Conservation (phyloP, 1,140 invertebrate species). For the Plectrocnemia conspersa region DNA sequence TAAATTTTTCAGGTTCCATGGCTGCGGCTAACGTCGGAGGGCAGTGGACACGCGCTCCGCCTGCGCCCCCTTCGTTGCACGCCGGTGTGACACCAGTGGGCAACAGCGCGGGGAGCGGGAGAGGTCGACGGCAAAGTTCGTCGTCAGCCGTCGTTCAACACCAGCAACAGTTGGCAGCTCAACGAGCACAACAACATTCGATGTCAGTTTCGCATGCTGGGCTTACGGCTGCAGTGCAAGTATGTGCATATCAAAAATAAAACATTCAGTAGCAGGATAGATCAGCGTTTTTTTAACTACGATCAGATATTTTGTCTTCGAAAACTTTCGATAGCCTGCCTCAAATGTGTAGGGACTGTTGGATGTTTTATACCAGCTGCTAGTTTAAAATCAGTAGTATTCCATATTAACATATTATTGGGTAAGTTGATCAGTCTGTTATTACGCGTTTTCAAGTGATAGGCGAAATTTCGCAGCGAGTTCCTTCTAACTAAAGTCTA, state of each 20-base stretch:
- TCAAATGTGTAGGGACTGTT: too few relatives aligned
- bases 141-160: constrained; percentile 21
- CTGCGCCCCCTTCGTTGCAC: constrained; percentile 41
- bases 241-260: constrained; percentile 11
- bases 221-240: constrained; percentile 43
- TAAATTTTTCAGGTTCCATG: constrained; percentile 39
- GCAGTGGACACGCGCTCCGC: constrained; percentile 49
- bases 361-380: too few relatives aligned
- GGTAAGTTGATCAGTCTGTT: too few relatives aligned
- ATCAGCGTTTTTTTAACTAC: neutral
- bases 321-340: too few relatives aligned
- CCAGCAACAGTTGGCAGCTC: constrained; percentile 36
- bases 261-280: neutral
- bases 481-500: too few relatives aligned
- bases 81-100: constrained; percentile 36
- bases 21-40: constrained; percentile 35
- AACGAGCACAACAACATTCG: constrained; percentile 40
- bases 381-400: too few relatives aligned
- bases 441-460: too few relatives aligned
- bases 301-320: too few relatives aligned
- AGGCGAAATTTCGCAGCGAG: too few relatives aligned
- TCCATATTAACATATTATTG: too few relatives aligned
- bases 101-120: constrained; percentile 22
- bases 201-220: constrained; percentile 40
- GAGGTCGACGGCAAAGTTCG: constrained; percentile 23